Conservation (phyloP, 2,888 invertebrate species). For the Drosophila stalkeri region DNA sequence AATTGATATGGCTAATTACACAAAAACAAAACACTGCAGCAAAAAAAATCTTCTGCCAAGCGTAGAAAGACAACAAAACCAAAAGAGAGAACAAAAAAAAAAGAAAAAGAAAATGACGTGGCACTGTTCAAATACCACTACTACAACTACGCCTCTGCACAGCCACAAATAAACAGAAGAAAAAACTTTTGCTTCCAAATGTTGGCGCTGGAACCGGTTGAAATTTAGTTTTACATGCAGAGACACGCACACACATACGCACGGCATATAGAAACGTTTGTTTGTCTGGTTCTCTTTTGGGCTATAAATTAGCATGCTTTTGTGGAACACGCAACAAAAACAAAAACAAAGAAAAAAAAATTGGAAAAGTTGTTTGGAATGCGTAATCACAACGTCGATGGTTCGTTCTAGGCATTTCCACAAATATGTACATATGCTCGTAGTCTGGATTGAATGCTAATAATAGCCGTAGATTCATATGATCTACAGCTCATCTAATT, state of each 20-base stretch:
- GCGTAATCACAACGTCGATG: slow-evolving; percentile 1
- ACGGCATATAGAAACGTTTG: slow-evolving; percentile 24
- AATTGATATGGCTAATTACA: slow-evolving; percentile 29
- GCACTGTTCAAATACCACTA: slow-evolving; percentile 44
- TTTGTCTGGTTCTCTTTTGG: slow-evolving; percentile 20
- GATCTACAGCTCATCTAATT: slow-evolving; percentile 18
- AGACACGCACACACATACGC: slow-evolving; percentile 17
- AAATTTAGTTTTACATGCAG: slow-evolving; percentile 23
- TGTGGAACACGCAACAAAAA: slow-evolving; percentile 33
- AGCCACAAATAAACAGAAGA: slow-evolving; percentile 12
- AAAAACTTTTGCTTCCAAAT: slow-evolving; percentile 26
- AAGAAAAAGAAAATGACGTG: slow-evolving; percentile 64
- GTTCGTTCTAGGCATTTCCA: slow-evolving; percentile 9
- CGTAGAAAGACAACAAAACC: slow-evolving; percentile 59
- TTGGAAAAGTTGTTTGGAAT: slow-evolving; percentile 35
- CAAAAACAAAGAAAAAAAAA: slow-evolving; percentile 2
- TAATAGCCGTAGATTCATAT: slow-evolving; percentile 48
- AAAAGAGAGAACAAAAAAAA: slow-evolving; percentile 10
- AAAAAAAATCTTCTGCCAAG: slow-evolving; percentile 30
- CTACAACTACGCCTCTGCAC: slow-evolving; percentile 56
- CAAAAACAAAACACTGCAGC: not conserved
- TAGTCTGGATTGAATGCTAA: slow-evolving; percentile 5
- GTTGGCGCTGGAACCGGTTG: slow-evolving; percentile 62
- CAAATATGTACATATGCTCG: slow-evolving; percentile 6
- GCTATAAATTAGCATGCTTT: slow-evolving; percentile 45